Conservation (phyloP, 2,797 vertebrate genomes). For the Eleutherodactylus coqui region DNA sequence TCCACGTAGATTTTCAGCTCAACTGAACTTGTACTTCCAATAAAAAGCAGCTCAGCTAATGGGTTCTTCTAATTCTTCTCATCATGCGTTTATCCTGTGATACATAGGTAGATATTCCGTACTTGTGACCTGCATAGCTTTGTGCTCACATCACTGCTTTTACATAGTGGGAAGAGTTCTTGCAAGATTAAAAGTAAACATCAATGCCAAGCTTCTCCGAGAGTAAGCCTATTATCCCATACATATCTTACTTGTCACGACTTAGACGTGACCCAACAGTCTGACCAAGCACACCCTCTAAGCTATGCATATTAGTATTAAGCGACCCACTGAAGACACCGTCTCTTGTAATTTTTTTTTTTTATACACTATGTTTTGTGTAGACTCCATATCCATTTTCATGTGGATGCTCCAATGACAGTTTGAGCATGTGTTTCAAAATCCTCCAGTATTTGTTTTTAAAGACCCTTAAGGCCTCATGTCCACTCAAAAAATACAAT, state of each 20-base stretch:
- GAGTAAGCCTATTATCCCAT: constrained; percentile 39
- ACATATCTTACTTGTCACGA: constrained; percentile 34
- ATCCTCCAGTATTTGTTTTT: too few species aligned
- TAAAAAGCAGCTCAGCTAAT: constrained; percentile 52
- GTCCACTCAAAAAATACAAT: too few species aligned
- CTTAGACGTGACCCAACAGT: constrained; percentile 26
- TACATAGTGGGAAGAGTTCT: constrained; percentile 16
- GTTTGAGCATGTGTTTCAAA: too few species aligned
- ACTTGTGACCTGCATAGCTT: constrained; percentile 16
- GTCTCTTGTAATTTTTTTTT: neutral
- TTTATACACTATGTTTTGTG: too few species aligned
- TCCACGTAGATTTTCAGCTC: constrained; percentile 38
- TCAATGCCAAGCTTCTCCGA: constrained; percentile 45
- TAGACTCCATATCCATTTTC: too few species aligned
- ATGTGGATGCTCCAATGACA: too few species aligned
- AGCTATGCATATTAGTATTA: neutral
- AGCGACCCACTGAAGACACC: neutral
- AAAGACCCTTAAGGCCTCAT: too few species aligned
- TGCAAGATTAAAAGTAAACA: constrained; percentile 57
- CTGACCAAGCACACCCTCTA: constrained; percentile 11
- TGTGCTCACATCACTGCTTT: constrained; percentile 42
- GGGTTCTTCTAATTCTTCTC: constrained; percentile 46
- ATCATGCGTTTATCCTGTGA: constrained; percentile 13
- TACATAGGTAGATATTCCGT: constrained; percentile 38
- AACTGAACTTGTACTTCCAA: constrained; percentile 55